Base-by-base conservation (phyloP, 2,797 vertebrate genomes). In the Smutsia temminckii region DNA sequence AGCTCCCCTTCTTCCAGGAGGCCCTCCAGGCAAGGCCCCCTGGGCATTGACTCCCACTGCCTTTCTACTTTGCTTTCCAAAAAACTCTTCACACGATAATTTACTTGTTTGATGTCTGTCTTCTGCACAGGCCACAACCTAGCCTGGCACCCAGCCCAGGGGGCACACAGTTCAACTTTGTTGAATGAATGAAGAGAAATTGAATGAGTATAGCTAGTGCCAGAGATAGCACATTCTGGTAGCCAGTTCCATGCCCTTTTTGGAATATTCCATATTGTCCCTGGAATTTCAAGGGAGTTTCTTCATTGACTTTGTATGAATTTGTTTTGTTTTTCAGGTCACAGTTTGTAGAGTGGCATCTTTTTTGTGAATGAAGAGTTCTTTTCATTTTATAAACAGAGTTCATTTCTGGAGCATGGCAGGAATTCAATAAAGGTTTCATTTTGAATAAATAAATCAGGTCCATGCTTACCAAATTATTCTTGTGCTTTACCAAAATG, bases 311-410 rank as follows among this genome's bases (percentile, higher is more conserved):
- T 85, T 81, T 23, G 55, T 69, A 37, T 71, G 71, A 42, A 1
- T 53, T 53, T 57, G 55, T 77, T 77, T 46, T 77, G 23, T 40
- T 93, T 96, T 83, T 84, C 46, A 61, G 61, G 80, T 53, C 51
- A 49, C 66, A 29, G 0, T 64, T 49, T 69, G 23, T 49, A 17
- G 34, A 37, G 59, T 25, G 23, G 20, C 66, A 57, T 96, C 83
- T 68, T 89, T 90, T 85, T 40, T 49, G 16, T 71, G 37, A 69
- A 34, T 42, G 66, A 72, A 16, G 18, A n/a, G n/a, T 34, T 37
- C 14, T 92, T 46, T 85, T 57, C 55, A 63, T 85, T 85, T 74
- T 84, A 59, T 79, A 40, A 83, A 63, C 12, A 91, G 59, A 68
- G 42, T 42, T 92, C 17, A 21, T 85, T 92, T 92, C 68, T 64